Percentiles rank a stretch among this genome's conserved stretches.
Evolutionary conservation across 2,113 vertebrate genomes (phyloP).

Genomic region (Menura novaehollandiae): DNA sequence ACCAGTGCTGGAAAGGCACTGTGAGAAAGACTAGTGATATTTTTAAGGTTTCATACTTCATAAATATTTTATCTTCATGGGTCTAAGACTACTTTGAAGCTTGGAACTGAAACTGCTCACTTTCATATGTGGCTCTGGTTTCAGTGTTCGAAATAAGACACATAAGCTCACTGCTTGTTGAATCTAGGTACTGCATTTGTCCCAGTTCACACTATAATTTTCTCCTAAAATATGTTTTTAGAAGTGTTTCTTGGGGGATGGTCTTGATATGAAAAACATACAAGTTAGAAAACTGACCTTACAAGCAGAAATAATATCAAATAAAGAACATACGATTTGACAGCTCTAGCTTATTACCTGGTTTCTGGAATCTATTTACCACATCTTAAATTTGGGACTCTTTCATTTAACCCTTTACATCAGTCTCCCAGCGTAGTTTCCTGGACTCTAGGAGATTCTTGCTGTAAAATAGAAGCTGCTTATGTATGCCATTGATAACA

Average conservation of each 20-base stretch:
- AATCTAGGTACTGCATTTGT: not conserved
- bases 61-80: conserved; percentile 49
- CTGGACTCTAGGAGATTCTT: not conserved
- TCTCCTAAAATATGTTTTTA: not conserved
- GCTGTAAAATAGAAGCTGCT: not conserved
- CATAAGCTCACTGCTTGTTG: not conserved
- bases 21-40: not conserved
- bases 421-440: not conserved
- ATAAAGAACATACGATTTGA: not conserved
- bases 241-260: not conserved
- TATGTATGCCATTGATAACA: not conserved
- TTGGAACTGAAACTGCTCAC: conserved; percentile 15
- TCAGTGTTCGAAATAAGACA: conserved; percentile 26
- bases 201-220: not conserved
- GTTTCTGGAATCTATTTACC: not conserved
- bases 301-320: not conserved
- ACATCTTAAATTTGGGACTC: not conserved
- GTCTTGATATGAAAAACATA: not conserved
- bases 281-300: not conserved
- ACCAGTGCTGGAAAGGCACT: not conserved
- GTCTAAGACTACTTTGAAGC: conserved; percentile 9
- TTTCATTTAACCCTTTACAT: not conserved
- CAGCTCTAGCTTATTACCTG: not conserved
- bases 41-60: conserved; percentile 27
- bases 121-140: conserved; percentile 46